Base-by-base conservation (phyloP, 1,140 invertebrate species). In the Triops longicaudatus region DNA sequence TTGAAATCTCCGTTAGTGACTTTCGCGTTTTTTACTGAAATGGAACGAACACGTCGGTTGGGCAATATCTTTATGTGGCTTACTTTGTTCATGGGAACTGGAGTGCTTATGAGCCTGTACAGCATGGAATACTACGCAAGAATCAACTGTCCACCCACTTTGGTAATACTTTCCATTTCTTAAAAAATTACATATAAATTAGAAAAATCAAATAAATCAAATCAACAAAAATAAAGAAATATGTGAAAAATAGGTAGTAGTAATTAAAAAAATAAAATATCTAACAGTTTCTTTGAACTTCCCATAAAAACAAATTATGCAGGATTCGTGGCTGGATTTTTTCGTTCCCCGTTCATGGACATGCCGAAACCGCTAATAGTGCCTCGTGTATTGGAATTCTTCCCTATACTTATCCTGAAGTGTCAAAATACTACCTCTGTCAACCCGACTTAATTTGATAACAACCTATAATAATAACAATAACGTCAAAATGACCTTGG, bases 51-150 rank as follows among this genome's bases (percentile, higher is more conserved):
- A 6, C 50, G 82, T 12, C 79, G 85, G n/a, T 75, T 82, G 76
- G 88, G 91, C 12, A 97, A 97, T 82, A 85, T 95, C 1, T 87
- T 95, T 74, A 87, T 97, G 80, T 96, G 94, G 93, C 86, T 92
- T 11, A 84, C 86, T 0, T 84, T 96, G n/a, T 89, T 91, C 63
- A 82, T 90, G 2, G 95, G 94, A 37, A 91, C 88, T 79, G 93
- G 93, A 17, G 79, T 93, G 9, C 81, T 94, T 7, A 87, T 93
- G 80, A 90, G 90, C 80, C 81, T 93, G 0, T 97, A 97, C 81
- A 86, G 89, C 37, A 91, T 95, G 86, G 95, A 97, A 84, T 93
- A 89, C 83, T 96, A 91, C 83, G 93, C 94, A 0, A 87, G 92
- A 73, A 83, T 86, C 42, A 95, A 96, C 82, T 95, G 93, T 83